Evolutionary conservation across 2,797 vertebrate genomes (phyloP).

Genomic region (Crocidura indochinensis): DNA sequence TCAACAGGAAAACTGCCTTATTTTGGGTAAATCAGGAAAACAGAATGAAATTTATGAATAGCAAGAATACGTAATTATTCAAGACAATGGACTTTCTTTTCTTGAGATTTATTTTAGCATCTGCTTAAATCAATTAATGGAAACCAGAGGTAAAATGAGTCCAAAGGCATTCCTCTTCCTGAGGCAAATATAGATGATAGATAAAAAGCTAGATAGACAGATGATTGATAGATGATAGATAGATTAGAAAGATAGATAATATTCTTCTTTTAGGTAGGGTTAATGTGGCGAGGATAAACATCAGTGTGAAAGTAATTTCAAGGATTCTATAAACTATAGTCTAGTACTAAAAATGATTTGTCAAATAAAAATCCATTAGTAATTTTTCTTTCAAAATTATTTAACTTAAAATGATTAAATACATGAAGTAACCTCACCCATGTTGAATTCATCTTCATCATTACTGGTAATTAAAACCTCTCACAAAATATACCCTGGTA

Average conservation of each 20-base stretch:
- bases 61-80: conserved; percentile 80
- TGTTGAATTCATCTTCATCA: conserved; percentile 75
- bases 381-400: conserved; percentile 76
- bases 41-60: conserved; percentile 91
- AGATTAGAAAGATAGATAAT: background rate
- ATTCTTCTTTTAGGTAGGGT: conserved; percentile 48
- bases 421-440: conserved; percentile 78
- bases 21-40: conserved; percentile 95
- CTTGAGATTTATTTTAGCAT: conserved; percentile 74
- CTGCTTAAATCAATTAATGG: conserved; percentile 69
- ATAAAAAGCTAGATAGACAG: background rate
- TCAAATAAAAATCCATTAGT: conserved; percentile 73
- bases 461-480: conserved; percentile 75
- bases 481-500: conserved; percentile 71
- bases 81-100: conserved; percentile 89
- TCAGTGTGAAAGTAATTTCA: conserved; percentile 67
- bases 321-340: conserved; percentile 42
- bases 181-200: background rate
- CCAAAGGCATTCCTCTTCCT: conserved; percentile 2
- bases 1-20: conserved; percentile 93
- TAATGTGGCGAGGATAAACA: conserved; percentile 68
- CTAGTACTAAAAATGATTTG: conserved; percentile 65
- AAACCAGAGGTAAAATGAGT: conserved; percentile 65
- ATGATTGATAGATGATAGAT: background rate
- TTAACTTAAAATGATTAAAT: conserved; percentile 77